These are phyloP conservation scores for Oreohelix idahoensis DNA, from an alignment of 1,140 invertebrate genomes.

Conservation along the genomic window DNA sequence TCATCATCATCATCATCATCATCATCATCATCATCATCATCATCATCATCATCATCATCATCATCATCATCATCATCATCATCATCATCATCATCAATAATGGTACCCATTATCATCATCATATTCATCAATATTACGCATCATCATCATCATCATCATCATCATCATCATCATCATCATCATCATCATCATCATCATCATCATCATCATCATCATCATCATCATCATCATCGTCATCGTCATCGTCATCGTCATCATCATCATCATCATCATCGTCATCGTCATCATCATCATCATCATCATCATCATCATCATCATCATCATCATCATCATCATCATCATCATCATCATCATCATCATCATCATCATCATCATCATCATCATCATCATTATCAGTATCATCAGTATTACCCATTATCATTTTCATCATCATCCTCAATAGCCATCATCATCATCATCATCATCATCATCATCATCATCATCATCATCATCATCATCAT, in stretches of 20 bases:
- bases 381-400: not conserved
- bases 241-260: slow-evolving; percentile 18
- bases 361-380: slow-evolving; percentile 39
- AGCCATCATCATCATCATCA: not conserved
- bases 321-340: slow-evolving; percentile 4
- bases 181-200: slow-evolving; percentile 45
- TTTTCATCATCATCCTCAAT: slow-evolving; percentile 1
- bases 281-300: slow-evolving; percentile 33
- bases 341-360: slow-evolving; percentile 43
- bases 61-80: slow-evolving; percentile 38
- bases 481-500: slow-evolving; percentile 41
- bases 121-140: slow-evolving; percentile 19
- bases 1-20: slow-evolving; percentile 5
- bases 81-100: slow-evolving; percentile 31
- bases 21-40: slow-evolving; percentile 42
- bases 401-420: not conserved
- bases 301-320: slow-evolving; percentile 1
- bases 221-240: slow-evolving; percentile 6
- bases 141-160: slow-evolving; percentile 34
- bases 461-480: slow-evolving; percentile 42
- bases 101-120: slow-evolving; percentile 10
- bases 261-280: slow-evolving; percentile 33
- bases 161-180: slow-evolving; percentile 45
- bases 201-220: slow-evolving; percentile 39
- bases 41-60: slow-evolving; percentile 40